Percentiles rank a stretch among this genome's conserved stretches.
Conservation (phyloP, 2,888 invertebrate genomes). For the Euplagia quadripunctaria region DNA sequence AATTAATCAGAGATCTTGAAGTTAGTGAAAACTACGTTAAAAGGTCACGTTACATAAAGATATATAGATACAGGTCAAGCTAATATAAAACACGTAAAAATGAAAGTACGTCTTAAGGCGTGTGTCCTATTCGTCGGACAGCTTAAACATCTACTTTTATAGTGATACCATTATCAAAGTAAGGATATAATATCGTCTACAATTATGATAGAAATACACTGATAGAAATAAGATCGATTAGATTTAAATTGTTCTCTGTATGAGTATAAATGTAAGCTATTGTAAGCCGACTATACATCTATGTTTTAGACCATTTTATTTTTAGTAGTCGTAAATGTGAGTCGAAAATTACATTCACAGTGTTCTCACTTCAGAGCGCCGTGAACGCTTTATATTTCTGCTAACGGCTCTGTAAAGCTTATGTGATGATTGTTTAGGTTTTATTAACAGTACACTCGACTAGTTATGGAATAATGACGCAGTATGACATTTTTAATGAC, state of each 20-base stretch:
- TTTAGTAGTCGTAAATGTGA: slow-evolving; percentile 17
- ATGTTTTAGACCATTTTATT: slow-evolving; percentile 24
- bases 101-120: no score
- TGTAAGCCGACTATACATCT: background rate
- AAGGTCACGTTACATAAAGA: no score
- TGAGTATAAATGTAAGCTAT: background rate
- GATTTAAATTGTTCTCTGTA: background rate
- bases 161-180: no score
- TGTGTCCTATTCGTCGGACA: no score
- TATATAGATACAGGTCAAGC: no score
- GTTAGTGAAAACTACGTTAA: no score
- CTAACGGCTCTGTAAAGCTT: slow-evolving; percentile 19
- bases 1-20: no score
- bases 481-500: background rate
- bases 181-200: no score
- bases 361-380: slow-evolving; percentile 16
- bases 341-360: slow-evolving; percentile 25
- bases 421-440: slow-evolving; percentile 22
- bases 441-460: background rate
- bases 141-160: no score
- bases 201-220: no score
- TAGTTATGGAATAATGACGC: background rate
- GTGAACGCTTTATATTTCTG: slow-evolving; percentile 15
- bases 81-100: no score
- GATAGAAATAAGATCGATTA: background rate